Conservation (phyloP, 64 coral and sea anemone genomes). For the Stichodactyla helianthus region DNA sequence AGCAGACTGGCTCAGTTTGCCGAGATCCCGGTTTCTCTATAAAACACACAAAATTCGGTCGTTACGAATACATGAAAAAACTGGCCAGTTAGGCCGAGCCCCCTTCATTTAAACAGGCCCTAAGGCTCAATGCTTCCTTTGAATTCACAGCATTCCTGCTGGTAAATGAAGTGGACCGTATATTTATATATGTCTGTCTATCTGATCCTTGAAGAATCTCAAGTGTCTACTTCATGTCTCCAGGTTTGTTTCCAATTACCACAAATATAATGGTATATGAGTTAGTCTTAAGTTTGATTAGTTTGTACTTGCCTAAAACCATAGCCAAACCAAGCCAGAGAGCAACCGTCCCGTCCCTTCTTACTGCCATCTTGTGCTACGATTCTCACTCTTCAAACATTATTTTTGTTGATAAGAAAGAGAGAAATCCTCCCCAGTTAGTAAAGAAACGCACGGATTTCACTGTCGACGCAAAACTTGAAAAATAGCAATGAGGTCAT, state of each 20-base stretch:
- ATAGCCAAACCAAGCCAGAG: slow-evolving; percentile 8
- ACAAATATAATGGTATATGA: background rate
- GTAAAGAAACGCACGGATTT: background rate
- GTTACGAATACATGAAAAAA: no score
- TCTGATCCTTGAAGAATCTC: background rate
- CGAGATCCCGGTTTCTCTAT: no score
- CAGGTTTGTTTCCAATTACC: background rate
- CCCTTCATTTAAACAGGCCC: no score
- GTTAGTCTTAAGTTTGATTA: background rate
- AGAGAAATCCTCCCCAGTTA: background rate
- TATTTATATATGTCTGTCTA: no score
- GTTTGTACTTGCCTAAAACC: background rate
- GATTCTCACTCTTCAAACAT: slow-evolving; percentile 4
- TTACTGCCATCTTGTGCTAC: background rate
- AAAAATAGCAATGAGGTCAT: slow-evolving; percentile 1
- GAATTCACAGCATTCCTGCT: background rate
- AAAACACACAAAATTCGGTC: no score
- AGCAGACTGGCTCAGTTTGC: no score
- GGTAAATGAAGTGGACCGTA: background rate
- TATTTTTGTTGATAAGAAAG: background rate
- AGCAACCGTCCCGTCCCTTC: background rate
- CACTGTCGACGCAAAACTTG: background rate
- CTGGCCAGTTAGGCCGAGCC: no score
- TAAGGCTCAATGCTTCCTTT: background rate
- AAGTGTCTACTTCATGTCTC: background rate